phyloP scores from a whole-genome alignment of 2,797 vertebrate genomes.

The Setipinna tenuifilis region DNA sequence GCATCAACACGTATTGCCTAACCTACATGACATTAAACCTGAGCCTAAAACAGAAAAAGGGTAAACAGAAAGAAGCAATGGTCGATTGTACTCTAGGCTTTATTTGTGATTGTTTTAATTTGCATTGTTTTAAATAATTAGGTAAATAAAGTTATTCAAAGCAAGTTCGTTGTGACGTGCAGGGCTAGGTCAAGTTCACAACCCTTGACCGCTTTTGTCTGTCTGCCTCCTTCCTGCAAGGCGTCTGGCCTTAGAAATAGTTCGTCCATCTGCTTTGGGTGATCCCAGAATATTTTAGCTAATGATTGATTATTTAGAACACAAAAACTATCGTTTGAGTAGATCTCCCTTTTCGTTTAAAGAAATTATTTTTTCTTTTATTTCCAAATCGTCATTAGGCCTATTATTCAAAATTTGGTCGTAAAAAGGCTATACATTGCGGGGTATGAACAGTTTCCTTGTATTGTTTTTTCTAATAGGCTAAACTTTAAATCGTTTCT shows the following conservation, averaged over 20 bases:
- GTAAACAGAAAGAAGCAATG: background rate
- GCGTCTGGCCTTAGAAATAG: slow-evolving; percentile 6
- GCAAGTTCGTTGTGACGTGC: background rate
- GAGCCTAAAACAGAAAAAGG: background rate
- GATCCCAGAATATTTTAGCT: background rate
- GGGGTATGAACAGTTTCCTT: too few relatives aligned
- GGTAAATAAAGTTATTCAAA: slow-evolving; percentile 4
- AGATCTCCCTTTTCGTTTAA: background rate
- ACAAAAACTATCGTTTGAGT: background rate
- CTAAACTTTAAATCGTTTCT: too few relatives aligned
- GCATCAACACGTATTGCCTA: too few relatives aligned
- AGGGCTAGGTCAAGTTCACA: slow-evolving; percentile 13
- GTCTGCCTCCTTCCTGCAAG: background rate
- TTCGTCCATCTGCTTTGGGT: slow-evolving; percentile 1
- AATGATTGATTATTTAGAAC: background rate
- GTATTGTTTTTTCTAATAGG: too few relatives aligned
- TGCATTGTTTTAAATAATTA: slow-evolving; percentile 12
- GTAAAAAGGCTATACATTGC: too few relatives aligned
- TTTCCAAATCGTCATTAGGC: background rate
- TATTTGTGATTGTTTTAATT: background rate
- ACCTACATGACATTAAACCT: too few relatives aligned
- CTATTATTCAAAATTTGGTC: too few relatives aligned
- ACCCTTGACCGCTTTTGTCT: slow-evolving; percentile 11
- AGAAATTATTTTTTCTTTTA: background rate
- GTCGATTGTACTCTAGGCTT: background rate